phyloP scores from a whole-genome alignment of 2,888 invertebrate genomes.

The Lottia gigantea region DNA sequence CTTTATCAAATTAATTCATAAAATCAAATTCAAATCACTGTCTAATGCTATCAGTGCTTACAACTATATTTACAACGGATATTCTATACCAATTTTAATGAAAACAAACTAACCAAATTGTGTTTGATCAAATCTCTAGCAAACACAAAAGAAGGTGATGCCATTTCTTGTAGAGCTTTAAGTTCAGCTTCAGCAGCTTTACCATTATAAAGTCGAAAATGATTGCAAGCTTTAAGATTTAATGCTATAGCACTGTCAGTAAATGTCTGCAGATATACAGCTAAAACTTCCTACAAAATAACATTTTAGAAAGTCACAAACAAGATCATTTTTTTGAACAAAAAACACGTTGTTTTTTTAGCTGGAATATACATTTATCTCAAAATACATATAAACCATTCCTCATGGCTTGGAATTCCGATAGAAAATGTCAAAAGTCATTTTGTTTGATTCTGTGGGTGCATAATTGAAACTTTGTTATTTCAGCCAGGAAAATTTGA shows the following conservation, averaged over 20 bases:
- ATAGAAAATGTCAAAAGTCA: background rate
- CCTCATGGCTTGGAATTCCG: too few species aligned
- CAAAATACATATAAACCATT: too few species aligned
- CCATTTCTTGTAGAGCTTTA: slow-evolving; percentile 80
- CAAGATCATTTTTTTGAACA: background rate
- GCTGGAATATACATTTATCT: too few species aligned
- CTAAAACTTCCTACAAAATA: slow-evolving; percentile 80
- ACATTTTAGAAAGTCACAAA: background rate
- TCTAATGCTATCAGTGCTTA: too few species aligned
- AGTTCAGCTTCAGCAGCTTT: slow-evolving; percentile 93
- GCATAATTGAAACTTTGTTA: too few species aligned
- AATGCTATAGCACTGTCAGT: slow-evolving; percentile 94
- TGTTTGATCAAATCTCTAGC: slow-evolving; percentile 94
- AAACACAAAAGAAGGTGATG: slow-evolving; percentile 77
- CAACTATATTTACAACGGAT: too few species aligned
- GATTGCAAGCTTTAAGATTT: slow-evolving; percentile 89
- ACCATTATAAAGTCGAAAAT: slow-evolving; percentile 89
- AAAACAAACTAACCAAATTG: slow-evolving; percentile 74
- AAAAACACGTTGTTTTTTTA: too few species aligned
- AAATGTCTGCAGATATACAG: slow-evolving; percentile 89
- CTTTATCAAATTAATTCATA: too few species aligned
- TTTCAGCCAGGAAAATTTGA: too few species aligned
- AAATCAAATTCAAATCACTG: too few species aligned
- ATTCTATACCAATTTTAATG: too few species aligned
- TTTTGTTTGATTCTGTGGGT: background rate